These are phyloP conservation scores for Chamaetylas fuelleborni DNA, from an alignment of 2,113 vertebrate species.

Conservation along the genomic window DNA sequence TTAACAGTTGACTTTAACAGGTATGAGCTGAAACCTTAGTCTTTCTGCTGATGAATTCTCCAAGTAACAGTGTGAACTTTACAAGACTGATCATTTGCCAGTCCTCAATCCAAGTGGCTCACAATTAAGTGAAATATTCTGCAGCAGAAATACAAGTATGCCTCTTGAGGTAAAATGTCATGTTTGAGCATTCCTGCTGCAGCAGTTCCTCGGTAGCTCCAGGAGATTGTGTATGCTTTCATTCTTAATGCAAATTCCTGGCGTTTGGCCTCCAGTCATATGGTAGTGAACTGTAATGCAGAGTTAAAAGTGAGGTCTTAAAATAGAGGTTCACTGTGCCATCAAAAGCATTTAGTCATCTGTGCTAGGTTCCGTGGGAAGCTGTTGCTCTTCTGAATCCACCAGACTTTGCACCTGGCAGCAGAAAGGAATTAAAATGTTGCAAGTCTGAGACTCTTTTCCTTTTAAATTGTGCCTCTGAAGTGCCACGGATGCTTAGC, in stretches of 20 bases:
- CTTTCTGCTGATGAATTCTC: neutral
- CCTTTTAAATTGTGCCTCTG: neutral
- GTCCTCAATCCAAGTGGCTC: neutral
- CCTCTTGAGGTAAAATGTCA: neutral
- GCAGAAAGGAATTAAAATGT: neutral
- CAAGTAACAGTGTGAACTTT: neutral
- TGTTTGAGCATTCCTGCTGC: neutral
- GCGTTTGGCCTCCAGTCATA: neutral
- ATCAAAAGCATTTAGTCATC: conserved; percentile 29
- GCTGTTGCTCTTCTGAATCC: conserved; percentile 24
- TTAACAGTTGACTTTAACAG: neutral
- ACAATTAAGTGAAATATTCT: neutral
- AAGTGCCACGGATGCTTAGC: neutral
- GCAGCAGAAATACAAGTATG: neutral
- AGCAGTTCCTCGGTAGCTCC: neutral
- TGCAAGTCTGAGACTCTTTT: neutral
- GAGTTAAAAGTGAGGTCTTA: conserved; percentile 12
- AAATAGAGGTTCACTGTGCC: conserved; percentile 37
- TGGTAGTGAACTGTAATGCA: neutral
- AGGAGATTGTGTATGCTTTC: neutral
- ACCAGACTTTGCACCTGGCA: neutral
- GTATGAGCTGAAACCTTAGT: neutral
- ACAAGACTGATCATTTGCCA: neutral
- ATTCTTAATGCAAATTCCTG: neutral
- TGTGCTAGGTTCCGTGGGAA: conserved; percentile 23